Base-by-base conservation (phyloP, 2,797 vertebrate species). In the Potorous gilbertii region DNA sequence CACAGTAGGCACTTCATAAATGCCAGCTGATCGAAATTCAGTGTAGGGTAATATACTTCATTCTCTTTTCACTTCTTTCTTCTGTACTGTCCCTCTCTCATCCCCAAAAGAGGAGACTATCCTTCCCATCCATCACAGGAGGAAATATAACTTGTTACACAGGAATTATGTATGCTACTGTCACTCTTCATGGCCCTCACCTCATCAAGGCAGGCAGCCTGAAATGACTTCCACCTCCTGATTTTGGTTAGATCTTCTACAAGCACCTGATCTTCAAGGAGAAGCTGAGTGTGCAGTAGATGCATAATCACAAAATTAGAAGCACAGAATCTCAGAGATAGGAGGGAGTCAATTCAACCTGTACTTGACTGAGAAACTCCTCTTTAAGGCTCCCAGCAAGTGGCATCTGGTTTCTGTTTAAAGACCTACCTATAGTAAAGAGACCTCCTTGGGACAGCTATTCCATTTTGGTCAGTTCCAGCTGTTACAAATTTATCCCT, bases 211-310 rank as follows among this genome's bases (percentile, higher is more conserved):
- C 62, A 93, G 56, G 93, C 34, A 3, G 97, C 97, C 97, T 96
- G 87, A 5, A 1, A 98, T 98, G 98, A 98, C 97, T 96, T 98
- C 98, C 98, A 55, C 94, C 89, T 90, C 92, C 91, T 96, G 34
- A 98, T 94, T 96, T 95, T 94, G 62, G 93, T 95, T 56, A 52
- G 92, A 90, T 97, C 96, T 94, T 24, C 81, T 96, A 87, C 95
- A 46, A 91, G 56, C 87, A 95, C 93, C 96, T 92, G 66, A 96
- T 96, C 92, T 97, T 96, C 93, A 97, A 97, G 93, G 21, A 81
- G 74, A 87, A 87, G 74, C 74, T 95, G 54, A 90, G 94, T 96
- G 92, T 95, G 56, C 94, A 96, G n/a, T 54, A 96, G 90, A 50
- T 50, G 9, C 74, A 46, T 46, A 87, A 87, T 87, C 24, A 81